These are phyloP conservation scores for Sandelia bainsii DNA, from an alignment of 2,797 vertebrate species.

Conservation along the genomic window DNA sequence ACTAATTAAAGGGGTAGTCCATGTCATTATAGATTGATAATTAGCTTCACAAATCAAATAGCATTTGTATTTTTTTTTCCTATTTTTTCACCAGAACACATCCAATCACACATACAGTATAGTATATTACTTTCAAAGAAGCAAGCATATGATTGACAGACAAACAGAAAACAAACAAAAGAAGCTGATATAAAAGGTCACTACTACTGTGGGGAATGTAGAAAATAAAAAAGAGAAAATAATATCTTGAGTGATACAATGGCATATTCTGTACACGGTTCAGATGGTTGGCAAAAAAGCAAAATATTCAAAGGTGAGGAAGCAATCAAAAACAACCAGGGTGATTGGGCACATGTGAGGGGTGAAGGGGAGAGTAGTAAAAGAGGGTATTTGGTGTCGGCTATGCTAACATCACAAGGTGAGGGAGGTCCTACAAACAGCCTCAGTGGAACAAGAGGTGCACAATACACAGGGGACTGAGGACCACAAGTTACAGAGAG, in stretches of 20 bases:
- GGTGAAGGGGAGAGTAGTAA: slow-evolving; percentile 40
- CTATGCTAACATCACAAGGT: slow-evolving; percentile 69
- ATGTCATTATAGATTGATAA: slow-evolving; percentile 70
- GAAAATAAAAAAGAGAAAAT: slow-evolving; percentile 13
- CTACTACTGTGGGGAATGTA: slow-evolving; percentile 60
- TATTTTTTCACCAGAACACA: slow-evolving; percentile 69
- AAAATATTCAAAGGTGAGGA: slow-evolving; percentile 52
- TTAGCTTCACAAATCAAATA: slow-evolving; percentile 62
- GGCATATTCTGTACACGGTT: slow-evolving; percentile 70
- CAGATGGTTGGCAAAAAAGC: slow-evolving; percentile 55
- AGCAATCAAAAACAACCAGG: slow-evolving; percentile 45
- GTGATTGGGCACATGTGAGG: slow-evolving; percentile 37
- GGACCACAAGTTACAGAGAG: slow-evolving; percentile 67
- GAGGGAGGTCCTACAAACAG: slow-evolving; percentile 61
- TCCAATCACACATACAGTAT: slow-evolving; percentile 73
- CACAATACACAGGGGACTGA: slow-evolving; percentile 68
- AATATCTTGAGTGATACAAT: slow-evolving; percentile 57
- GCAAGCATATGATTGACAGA: slow-evolving; percentile 78
- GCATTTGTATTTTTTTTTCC: slow-evolving; percentile 23
- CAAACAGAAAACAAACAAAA: slow-evolving; percentile 62
- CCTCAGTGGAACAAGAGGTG: slow-evolving; percentile 75
- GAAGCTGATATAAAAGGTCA: slow-evolving; percentile 67
- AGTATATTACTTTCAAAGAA: slow-evolving; percentile 75
- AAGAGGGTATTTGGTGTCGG: slow-evolving; percentile 28
- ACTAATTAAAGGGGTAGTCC: slow-evolving; percentile 69